phyloP scores from a whole-genome alignment of 2,113 vertebrate genomes.

The Dinomys branickii region DNA sequence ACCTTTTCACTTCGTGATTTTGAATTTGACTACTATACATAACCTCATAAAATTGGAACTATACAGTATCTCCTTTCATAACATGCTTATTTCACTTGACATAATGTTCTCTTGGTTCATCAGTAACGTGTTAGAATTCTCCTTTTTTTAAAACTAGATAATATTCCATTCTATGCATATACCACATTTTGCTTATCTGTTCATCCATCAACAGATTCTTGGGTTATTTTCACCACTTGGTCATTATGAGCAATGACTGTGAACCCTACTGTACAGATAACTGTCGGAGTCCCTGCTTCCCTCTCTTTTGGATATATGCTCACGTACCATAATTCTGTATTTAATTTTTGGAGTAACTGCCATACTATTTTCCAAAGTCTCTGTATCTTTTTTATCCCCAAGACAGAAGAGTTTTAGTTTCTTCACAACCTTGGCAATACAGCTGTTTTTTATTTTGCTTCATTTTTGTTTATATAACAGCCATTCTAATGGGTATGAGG shows the following conservation, averaged over 20 bases:
- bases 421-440: not conserved
- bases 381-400: not conserved
- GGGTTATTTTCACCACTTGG: not conserved
- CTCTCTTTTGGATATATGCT: not conserved
- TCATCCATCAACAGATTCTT: not conserved
- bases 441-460: not conserved
- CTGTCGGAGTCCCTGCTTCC: not conserved
- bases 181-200: not conserved
- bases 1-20: not conserved
- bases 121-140: not conserved
- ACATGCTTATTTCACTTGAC: not conserved
- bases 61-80: not conserved
- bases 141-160: not conserved
- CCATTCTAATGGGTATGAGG: not conserved
- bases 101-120: not conserved
- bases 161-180: not conserved
- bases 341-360: not conserved
- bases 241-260: not conserved
- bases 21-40: not conserved
- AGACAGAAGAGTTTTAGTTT: not conserved
- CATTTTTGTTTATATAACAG: not conserved
- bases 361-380: not conserved
- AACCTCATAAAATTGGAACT: not conserved
- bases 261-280: not conserved
- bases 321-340: not conserved